phyloP scores from a whole-genome alignment of 2,113 vertebrate species.

The Enhydra lutris region DNA sequence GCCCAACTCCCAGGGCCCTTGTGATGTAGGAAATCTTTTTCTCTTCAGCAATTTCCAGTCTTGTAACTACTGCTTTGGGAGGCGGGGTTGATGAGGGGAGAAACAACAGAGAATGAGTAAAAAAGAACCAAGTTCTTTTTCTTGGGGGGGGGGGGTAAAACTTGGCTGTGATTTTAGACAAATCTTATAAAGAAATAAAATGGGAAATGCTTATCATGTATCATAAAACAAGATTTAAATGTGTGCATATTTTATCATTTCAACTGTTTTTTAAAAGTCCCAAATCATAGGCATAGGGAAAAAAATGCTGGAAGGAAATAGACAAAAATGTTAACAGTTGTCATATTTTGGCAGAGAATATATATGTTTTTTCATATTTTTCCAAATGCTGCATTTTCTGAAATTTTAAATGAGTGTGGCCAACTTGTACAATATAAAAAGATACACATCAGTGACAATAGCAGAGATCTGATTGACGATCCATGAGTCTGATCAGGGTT shows the following conservation, averaged over 20 bases:
- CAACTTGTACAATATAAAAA: conserved; percentile 42
- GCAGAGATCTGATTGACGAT: not conserved
- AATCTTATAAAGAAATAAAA: conserved; percentile 26
- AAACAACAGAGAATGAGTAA: not conserved
- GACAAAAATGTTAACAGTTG: conserved; percentile 60
- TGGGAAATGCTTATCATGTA: not conserved
- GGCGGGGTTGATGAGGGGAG: too few species aligned
- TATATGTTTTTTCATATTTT: conserved; percentile 21
- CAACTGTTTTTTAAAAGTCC: conserved; percentile 28
- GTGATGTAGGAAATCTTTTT: not conserved
- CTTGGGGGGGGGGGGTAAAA: not conserved
- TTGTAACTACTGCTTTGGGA: not conserved
- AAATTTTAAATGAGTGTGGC: conserved; percentile 26
- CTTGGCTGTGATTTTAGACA: conserved; percentile 16
- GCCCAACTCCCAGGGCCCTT: not conserved
- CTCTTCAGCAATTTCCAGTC: not conserved
- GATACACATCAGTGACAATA: not conserved
- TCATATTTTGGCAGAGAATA: conserved; percentile 38
- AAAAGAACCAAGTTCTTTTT: not conserved
- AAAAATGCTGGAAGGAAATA: conserved; percentile 26
- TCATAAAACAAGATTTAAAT: conserved; percentile 53
- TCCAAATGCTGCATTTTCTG: conserved; percentile 43
- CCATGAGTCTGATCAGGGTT: not conserved
- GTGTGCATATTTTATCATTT: conserved; percentile 34
- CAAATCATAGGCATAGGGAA: conserved; percentile 23